Conservation (phyloP, 2,113 vertebrate genomes). For the Terrapene triunguis region DNA sequence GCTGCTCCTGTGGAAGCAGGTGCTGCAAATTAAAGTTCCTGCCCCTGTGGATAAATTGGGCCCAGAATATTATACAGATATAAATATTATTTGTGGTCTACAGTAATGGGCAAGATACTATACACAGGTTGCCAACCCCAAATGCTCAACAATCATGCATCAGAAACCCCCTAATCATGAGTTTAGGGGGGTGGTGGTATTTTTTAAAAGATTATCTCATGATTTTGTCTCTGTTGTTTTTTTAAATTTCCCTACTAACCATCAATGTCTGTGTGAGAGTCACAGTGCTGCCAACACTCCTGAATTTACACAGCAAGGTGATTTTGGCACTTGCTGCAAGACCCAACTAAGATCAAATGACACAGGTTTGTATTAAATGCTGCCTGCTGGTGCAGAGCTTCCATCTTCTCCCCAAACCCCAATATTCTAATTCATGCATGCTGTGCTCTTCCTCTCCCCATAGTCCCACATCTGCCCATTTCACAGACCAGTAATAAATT, state of each 20-base stretch:
- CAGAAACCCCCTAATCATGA: not conserved
- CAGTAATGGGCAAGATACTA: not conserved
- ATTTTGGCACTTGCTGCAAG: not conserved
- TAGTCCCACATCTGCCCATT: not conserved
- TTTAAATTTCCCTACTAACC: not conserved
- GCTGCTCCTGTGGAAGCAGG: not conserved
- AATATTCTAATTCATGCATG: not conserved
- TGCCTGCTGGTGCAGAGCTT: not conserved
- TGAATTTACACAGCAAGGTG: not conserved
- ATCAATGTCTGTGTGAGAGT: not conserved
- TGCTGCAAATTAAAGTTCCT: not conserved
- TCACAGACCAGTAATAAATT: not conserved
- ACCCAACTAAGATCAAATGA: not conserved
- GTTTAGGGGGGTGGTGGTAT: not conserved
- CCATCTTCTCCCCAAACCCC: not conserved
- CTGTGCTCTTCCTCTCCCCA: not conserved
- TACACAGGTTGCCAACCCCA: not conserved
- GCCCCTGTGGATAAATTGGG: not conserved
- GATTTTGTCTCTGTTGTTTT: not conserved
- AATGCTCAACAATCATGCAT: not conserved
- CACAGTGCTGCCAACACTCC: not conserved
- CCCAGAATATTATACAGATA: not conserved
- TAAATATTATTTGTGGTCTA: not conserved
- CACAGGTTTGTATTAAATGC: not conserved
- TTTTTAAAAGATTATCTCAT: not conserved